A percentile compares a stretch with the other conserved stretches of the same genome.
These are phyloP conservation scores for Nibea albiflora DNA, from an alignment of 2,113 vertebrate genomes.

Conservation along the genomic window DNA sequence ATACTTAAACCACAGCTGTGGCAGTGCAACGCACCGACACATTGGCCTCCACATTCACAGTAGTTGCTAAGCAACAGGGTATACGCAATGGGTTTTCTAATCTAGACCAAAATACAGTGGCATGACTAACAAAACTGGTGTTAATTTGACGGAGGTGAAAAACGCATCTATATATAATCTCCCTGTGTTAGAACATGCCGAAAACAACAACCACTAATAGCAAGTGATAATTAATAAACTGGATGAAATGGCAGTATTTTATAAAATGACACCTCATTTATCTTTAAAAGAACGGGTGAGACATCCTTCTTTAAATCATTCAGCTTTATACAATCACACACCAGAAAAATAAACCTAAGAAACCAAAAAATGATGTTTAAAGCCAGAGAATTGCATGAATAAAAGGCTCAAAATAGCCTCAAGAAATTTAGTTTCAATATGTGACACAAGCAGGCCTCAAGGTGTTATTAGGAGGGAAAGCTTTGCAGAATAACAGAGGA, in stretches of 20 bases:
- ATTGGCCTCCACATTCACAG: constrained; percentile 47
- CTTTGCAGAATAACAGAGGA: neutral
- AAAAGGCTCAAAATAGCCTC: neutral
- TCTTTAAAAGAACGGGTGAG: neutral
- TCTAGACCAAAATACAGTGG: constrained; percentile 46
- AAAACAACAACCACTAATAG: constrained; percentile 5
- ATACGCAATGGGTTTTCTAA: constrained; percentile 41
- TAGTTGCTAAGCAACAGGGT: constrained; percentile 77
- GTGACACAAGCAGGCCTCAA: neutral
- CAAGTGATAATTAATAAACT: neutral
- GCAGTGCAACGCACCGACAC: constrained; percentile 48
- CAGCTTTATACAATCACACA: neutral
- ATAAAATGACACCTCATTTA: neutral
- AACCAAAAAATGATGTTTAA: no score
- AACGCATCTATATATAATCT: neutral
- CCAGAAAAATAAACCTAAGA: neutral
- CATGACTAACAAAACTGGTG: constrained; percentile 47
- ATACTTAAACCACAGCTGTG: constrained; percentile 66
- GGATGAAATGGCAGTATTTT: neutral
- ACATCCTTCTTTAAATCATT: neutral
- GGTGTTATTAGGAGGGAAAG: neutral
- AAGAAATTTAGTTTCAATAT: neutral
- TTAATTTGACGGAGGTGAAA: constrained; percentile 40
- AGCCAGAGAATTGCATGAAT: neutral
- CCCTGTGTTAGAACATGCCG: neutral